These are phyloP conservation scores for Otolemur garnettii DNA, from an alignment of 2,113 vertebrate genomes.

Conservation along the genomic window DNA sequence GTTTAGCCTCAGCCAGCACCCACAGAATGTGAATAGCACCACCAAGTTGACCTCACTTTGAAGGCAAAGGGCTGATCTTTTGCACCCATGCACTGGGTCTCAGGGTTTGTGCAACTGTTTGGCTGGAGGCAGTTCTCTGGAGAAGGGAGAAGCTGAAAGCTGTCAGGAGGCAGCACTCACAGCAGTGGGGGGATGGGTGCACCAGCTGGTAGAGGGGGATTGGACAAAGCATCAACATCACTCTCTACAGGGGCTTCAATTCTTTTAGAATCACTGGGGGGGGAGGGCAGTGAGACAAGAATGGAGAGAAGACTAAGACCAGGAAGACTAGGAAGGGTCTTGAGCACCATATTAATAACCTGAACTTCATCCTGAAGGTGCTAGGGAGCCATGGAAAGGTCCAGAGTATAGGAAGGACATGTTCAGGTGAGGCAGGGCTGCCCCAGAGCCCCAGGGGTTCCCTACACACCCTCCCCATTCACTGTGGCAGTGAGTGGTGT, in stretches of 20 bases:
- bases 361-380: background rate
- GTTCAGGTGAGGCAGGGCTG: background rate
- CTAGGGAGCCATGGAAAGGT: background rate
- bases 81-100: too few relatives aligned
- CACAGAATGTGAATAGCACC: accelerated
- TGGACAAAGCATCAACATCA: background rate
- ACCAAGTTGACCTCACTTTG: background rate
- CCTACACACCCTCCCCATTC: accelerated
- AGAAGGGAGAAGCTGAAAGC: background rate
- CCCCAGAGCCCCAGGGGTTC: background rate
- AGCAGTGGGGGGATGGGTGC: background rate
- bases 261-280: background rate
- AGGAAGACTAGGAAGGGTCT: background rate
- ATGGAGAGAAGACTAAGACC: background rate
- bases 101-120: background rate
- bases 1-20: background rate
- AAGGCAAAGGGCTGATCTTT: background rate
- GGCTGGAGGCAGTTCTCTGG: background rate
- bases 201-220: background rate
- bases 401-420: accelerated
- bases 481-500: background rate
- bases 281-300: background rate
- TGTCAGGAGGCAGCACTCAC: background rate
- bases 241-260: too few relatives aligned
- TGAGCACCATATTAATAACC: background rate